Evolutionary conservation across 1,140 invertebrate species (phyloP).

Genomic region (Dryas iulia): DNA sequence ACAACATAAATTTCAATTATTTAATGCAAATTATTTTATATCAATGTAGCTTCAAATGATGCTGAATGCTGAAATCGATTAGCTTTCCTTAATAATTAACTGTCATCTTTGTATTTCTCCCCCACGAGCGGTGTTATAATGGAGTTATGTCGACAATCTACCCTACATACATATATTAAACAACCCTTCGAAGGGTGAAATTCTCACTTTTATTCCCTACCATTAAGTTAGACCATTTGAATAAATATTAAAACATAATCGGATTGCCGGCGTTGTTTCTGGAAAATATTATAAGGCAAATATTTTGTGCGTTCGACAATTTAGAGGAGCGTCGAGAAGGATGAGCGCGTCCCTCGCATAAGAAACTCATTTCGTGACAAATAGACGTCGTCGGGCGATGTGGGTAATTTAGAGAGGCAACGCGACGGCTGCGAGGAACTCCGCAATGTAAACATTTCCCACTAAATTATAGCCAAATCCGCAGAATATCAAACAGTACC

Average conservation of each 20-base stretch:
- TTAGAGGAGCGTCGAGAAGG: not conserved
- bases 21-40: too few species aligned
- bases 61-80: too few species aligned
- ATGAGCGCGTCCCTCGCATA: conserved; percentile 21
- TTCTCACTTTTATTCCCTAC: conserved; percentile 1
- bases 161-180: not conserved
- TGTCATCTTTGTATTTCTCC: not conserved
- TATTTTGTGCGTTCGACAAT: conserved; percentile 17
- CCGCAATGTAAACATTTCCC: conserved; percentile 15
- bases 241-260: conserved; percentile 18
- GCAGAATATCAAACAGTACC: not conserved
- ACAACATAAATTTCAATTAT: too few species aligned
- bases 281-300: conserved; percentile 6
- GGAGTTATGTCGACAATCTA: conserved; percentile 8
- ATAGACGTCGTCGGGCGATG: conserved; percentile 24
- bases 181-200: conserved; percentile 3
- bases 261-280: not conserved
- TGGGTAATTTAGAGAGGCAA: conserved; percentile 17
- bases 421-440: not conserved
- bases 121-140: not conserved
- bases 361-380: conserved; percentile 35
- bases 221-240: conserved; percentile 13
- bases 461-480: not conserved
- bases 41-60: too few species aligned
- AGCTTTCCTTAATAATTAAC: not conserved